A percentile compares a stretch with the other conserved stretches of the same genome.
phyloP scores from a whole-genome alignment of 2,797 vertebrate genomes.

The Acridotheres tristis region DNA sequence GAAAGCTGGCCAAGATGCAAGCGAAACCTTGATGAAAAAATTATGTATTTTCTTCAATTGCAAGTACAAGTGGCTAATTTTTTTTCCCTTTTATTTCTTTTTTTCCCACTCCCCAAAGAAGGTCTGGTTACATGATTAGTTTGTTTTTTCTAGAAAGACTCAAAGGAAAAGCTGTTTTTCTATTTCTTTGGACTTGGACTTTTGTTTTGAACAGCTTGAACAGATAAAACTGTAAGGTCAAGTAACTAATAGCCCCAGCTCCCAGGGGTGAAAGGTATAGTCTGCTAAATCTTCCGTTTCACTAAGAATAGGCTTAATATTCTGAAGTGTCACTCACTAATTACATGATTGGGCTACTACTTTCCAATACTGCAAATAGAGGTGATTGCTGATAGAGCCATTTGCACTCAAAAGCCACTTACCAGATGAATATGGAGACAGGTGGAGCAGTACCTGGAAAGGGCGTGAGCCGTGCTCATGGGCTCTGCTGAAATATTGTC shows the following conservation, averaged over 20 bases:
- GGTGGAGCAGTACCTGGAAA: not conserved
- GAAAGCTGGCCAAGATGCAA: not conserved
- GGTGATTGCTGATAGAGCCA: not conserved
- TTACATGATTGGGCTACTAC: not conserved
- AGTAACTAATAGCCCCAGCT: not conserved
- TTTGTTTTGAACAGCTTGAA: not conserved
- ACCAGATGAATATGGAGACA: not conserved
- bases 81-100: not conserved
- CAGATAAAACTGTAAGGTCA: not conserved
- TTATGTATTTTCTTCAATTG: not conserved
- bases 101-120: fast-evolving
- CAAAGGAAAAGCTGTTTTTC: not conserved
- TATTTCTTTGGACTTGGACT: not conserved
- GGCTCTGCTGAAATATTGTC: not conserved
- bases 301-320: not conserved
- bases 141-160: not conserved
- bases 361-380: not conserved
- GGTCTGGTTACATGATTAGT: not conserved
- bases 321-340: not conserved
- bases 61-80: not conserved
- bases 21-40: not conserved
- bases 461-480: not conserved
- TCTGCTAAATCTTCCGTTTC: not conserved
- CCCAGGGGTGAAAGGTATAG: not conserved
- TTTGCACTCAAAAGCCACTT: not conserved